Evolutionary conservation across 1,140 invertebrate species (phyloP).

Genomic region (Luehdorfia chinensis): DNA sequence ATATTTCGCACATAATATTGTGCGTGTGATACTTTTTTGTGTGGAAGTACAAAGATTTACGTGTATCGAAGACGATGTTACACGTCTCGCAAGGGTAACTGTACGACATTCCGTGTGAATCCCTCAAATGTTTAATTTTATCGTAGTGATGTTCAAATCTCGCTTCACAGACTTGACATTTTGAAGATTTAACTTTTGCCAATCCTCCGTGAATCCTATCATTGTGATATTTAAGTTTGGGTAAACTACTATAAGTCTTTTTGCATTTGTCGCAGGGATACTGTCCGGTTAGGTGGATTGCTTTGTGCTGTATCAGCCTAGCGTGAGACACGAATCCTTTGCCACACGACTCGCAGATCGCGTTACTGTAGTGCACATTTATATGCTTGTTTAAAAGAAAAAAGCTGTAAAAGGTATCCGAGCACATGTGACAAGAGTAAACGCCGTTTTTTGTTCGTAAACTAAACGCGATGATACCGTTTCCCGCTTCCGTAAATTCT

Average conservation of each 20-base stretch:
- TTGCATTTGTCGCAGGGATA: conserved; percentile 20
- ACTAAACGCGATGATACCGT: conserved; percentile 2
- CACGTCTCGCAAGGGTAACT: conserved; percentile 17
- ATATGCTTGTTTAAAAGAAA: conserved; percentile 15
- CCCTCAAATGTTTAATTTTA: conserved; percentile 20
- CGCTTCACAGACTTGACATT: conserved; percentile 19
- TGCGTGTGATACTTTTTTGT: conserved; percentile 17
- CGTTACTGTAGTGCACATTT: conserved; percentile 14
- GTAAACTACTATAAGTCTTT: conserved; percentile 11
- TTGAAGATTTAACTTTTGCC: conserved; percentile 10
- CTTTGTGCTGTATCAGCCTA: conserved; percentile 17
- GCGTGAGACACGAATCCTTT: conserved; percentile 16
- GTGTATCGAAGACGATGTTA: conserved; percentile 10
- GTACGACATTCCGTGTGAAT: conserved; percentile 10
- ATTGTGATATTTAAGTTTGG: conserved; percentile 21
- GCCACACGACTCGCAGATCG: conserved; percentile 3
- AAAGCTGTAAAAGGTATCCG: conserved; percentile 5
- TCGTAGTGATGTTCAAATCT: conserved; percentile 22
- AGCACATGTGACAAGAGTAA: conserved; percentile 3
- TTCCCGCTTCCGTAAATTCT: background rate
- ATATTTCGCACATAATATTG: conserved; percentile 21
- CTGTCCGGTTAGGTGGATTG: conserved; percentile 12
- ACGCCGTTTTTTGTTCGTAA: background rate
- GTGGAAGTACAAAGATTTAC: conserved; percentile 17
- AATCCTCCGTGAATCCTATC: conserved; percentile 10